Evolutionary conservation across 2,888 invertebrate species (phyloP), one percentile per base, ranked within the genome.

Genomic region (Phasia obesa): DNA sequence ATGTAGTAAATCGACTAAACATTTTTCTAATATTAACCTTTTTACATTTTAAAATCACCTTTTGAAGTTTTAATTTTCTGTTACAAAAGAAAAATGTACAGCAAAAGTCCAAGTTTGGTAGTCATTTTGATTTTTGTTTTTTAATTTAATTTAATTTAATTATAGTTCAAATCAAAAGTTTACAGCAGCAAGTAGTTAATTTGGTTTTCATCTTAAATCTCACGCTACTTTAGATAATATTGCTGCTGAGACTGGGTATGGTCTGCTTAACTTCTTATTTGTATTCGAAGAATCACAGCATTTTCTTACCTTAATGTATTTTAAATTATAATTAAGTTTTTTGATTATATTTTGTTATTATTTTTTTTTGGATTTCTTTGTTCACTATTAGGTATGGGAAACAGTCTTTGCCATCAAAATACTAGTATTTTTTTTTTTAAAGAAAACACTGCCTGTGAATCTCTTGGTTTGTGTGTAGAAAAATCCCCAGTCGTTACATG

Each of bases 121-220:
- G 57, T 35, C 27, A 44, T 60, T 17, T 17, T n/a, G 15, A 27
- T 23, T n/a, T 53, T 53, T 25, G 53, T 35, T 38, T 17, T 23
- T 35, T 35, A 11, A 11, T n/a, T n/a, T n/a, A 35, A 11, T 11
- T 35, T 35, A 11, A 67, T 42, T 78, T 75, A 82, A 82, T 82
- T 82, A 78, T 47, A 38, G 53, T 75, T 78, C 21, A 21, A 51
- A 44, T 51, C 74, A 44, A 71, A 51, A 65, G n/a, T 15, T 44
- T 23, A 35, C 60, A 57, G 47, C 70, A 60, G 67, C 60, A 51
- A 35, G 44, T 35, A 64, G 47, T 57, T 65, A 65, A 65, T 31
- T 42, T 42, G 0, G 4, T 19, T 15, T 35, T 19, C 25, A 25
- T 44, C 7, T 21, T 47, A 55, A 75, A 69, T 62, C 71, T 71